Percentiles rank a stretch among this genome's conserved stretches.
Evolutionary conservation across 2,888 invertebrate genomes (phyloP).

Genomic region (Brenthis hecate): DNA sequence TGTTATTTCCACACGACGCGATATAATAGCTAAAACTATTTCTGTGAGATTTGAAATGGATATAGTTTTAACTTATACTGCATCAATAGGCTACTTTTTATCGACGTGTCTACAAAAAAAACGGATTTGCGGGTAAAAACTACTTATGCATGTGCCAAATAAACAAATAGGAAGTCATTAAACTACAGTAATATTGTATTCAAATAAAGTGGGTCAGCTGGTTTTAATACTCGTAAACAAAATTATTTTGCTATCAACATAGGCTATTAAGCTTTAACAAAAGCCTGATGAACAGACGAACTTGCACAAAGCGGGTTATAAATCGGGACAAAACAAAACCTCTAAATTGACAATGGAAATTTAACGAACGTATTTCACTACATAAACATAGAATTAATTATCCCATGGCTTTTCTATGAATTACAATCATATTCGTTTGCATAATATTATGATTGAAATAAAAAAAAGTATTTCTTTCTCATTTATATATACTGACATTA

Average conservation of each 20-base stretch:
- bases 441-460: not conserved
- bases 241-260: constrained; percentile 35
- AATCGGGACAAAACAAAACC: constrained; percentile 40
- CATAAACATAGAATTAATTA: constrained; percentile 43
- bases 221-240: constrained; percentile 30
- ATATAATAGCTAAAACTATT: not conserved
- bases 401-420: constrained; percentile 26
- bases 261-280: constrained; percentile 41
- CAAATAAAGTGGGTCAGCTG: constrained; percentile 19
- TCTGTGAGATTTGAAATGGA: no score
- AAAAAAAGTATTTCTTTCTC: not conserved
- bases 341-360: constrained; percentile 42
- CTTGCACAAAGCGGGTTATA: constrained; percentile 39
- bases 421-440: constrained; percentile 12
- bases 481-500: no score
- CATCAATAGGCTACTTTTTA: no score
- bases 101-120: no score
- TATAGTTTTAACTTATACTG: no score
- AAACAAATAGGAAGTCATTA: no score
- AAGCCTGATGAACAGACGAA: constrained; percentile 33
- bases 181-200: constrained; percentile 8
- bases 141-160: no score
- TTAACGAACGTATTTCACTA: constrained; percentile 42
- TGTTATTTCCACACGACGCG: not conserved
- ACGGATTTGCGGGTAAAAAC: no score